Conservation (phyloP, 2,888 invertebrate genomes). For the Deilephila porcellus region DNA sequence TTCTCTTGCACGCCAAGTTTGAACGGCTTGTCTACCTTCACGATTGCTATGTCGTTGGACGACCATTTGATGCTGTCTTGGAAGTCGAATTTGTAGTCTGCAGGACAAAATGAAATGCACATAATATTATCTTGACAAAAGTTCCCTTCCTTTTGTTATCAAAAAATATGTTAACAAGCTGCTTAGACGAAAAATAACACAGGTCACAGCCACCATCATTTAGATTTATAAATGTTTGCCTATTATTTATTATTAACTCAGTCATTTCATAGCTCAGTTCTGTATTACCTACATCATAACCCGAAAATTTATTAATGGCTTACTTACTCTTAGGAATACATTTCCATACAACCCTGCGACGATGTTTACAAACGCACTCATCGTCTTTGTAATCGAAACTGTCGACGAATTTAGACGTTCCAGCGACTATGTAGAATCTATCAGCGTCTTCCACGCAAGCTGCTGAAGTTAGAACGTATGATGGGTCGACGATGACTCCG, state of each 20-base stretch:
- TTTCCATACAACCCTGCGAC: slow-evolving; percentile 77
- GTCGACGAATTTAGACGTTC: slow-evolving; percentile 73
- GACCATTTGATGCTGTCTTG: slow-evolving; percentile 82
- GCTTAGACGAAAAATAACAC: too few relatives aligned
- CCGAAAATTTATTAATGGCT: too few relatives aligned
- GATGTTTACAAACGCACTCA: slow-evolving; percentile 71
- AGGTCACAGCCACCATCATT: too few relatives aligned
- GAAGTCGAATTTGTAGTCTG: slow-evolving; percentile 80
- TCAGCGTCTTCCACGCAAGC: slow-evolving; percentile 81
- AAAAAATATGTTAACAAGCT: too few relatives aligned
- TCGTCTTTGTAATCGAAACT: slow-evolving; percentile 73
- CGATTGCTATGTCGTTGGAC: slow-evolving; percentile 78
- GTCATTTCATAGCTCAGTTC: too few relatives aligned
- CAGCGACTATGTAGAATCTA: slow-evolving; percentile 75
- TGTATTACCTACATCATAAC: too few relatives aligned
- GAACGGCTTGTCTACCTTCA: slow-evolving; percentile 75
- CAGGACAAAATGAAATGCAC: slow-evolving; percentile 32
- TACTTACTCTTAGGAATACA: slow-evolving; percentile 80
- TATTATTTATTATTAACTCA: too few relatives aligned
- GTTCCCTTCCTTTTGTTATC: too few relatives aligned
- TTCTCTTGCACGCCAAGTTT: slow-evolving; percentile 69
- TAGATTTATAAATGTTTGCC: too few relatives aligned
- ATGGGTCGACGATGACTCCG: slow-evolving; percentile 70
- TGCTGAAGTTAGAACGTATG: slow-evolving; percentile 76
- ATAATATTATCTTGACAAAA: too few relatives aligned